Evolutionary conservation across 2,113 vertebrate genomes (phyloP).

Genomic region (Abramis brama): DNA sequence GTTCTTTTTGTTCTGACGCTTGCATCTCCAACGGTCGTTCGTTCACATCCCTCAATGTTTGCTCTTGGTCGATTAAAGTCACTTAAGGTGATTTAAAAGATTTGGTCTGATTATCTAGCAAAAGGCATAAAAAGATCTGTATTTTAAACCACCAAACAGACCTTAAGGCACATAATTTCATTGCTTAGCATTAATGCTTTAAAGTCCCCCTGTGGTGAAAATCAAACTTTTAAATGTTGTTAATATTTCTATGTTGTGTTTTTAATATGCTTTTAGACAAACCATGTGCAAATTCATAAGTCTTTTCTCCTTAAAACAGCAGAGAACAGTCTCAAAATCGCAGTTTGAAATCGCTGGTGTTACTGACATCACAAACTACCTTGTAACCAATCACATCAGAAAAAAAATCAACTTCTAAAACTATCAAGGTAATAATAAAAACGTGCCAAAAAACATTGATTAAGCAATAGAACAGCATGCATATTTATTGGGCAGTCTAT

Average conservation of each 20-base stretch:
- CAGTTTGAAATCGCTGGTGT: too few species aligned
- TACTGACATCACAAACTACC: too few species aligned
- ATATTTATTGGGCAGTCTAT: slow-evolving; percentile 13
- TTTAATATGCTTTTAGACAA: too few species aligned
- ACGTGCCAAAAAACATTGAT: slow-evolving; percentile 19
- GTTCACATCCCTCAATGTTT: slow-evolving; percentile 57
- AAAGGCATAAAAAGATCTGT: slow-evolving; percentile 13
- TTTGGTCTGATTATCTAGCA: slow-evolving; percentile 64
- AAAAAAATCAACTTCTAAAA: neutral
- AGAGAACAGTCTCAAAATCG: too few species aligned
- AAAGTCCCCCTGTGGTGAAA: too few species aligned
- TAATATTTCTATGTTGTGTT: too few species aligned
- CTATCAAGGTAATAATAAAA: neutral
- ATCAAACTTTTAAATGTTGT: too few species aligned
- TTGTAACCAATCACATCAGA: too few species aligned
- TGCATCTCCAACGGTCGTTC: slow-evolving; percentile 33
- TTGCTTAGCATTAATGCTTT: neutral
- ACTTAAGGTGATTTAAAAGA: slow-evolving; percentile 57
- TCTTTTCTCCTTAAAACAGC: too few species aligned
- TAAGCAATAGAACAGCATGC: slow-evolving; percentile 32
- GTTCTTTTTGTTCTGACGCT: slow-evolving; percentile 41
- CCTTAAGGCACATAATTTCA: slow-evolving; percentile 1
- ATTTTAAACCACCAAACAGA: slow-evolving; percentile 17
- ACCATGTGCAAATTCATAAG: too few species aligned
- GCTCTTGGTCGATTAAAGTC: slow-evolving; percentile 62